A percentile compares a stretch with the other conserved stretches of the same genome.
These are phyloP conservation scores for Cantharis rufa DNA, from an alignment of 2,888 invertebrate species.

Conservation along the genomic window DNA sequence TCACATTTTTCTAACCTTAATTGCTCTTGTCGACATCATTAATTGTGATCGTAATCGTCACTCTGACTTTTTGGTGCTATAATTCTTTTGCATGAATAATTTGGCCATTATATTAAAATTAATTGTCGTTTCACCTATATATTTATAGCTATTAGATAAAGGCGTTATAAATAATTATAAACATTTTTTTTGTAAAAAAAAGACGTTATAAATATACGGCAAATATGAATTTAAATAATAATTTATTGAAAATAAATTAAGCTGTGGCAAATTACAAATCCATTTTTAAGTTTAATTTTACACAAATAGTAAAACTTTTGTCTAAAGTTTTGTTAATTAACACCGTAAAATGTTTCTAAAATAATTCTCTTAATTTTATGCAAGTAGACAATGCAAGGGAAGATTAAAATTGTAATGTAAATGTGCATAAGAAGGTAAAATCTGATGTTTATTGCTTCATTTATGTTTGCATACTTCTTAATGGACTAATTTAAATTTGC, in stretches of 20 bases:
- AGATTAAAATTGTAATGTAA: constrained; percentile 1
- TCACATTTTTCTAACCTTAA: background rate
- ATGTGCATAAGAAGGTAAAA: background rate
- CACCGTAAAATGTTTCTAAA: background rate
- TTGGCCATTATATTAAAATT: constrained; percentile 3
- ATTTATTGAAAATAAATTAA: background rate
- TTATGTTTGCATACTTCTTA: constrained; percentile 4
- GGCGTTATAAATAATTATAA: background rate
- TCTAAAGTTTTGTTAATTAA: background rate
- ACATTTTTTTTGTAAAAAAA: background rate
- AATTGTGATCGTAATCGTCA: background rate
- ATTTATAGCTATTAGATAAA: background rate
- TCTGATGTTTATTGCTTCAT: background rate
- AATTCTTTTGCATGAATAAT: background rate
- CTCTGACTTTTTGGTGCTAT: constrained; percentile 1
- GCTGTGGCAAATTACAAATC: background rate
- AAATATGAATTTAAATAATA: background rate
- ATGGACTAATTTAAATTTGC: constrained; percentile 2
- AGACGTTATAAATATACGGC: background rate
- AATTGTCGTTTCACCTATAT: background rate
- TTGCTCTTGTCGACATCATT: background rate
- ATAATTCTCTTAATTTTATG: background rate
- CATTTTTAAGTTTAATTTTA: background rate
- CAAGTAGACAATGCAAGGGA: background rate
- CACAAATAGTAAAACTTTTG: background rate